phyloP scores from a whole-genome alignment of 2,797 vertebrate genomes.

The Cynodonichthys magdalenae region DNA sequence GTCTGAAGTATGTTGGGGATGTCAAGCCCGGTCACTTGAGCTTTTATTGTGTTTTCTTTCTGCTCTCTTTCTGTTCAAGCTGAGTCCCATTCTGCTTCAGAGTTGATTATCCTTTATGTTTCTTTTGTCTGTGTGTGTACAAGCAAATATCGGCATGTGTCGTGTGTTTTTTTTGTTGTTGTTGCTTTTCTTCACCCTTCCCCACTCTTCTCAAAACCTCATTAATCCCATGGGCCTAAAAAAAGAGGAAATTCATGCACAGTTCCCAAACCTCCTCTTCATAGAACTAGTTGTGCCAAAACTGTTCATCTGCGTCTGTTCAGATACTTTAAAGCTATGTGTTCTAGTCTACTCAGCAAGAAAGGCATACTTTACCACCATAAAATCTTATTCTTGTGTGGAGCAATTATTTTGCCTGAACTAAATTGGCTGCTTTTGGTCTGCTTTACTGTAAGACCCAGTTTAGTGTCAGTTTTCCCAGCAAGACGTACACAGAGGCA shows the following conservation, averaged over 20 bases:
- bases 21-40: constrained; percentile 24
- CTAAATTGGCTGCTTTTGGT: constrained; percentile 4
- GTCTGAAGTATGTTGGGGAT: constrained; percentile 17
- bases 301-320: constrained; percentile 16
- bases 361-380: background rate
- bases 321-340: constrained; percentile 24
- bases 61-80: constrained; percentile 46
- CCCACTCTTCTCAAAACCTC: constrained; percentile 35
- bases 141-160: constrained; percentile 32
- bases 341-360: constrained; percentile 2
- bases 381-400: constrained; percentile 10
- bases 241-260: constrained; percentile 57
- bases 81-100: constrained; percentile 43
- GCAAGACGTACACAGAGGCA: constrained; percentile 27
- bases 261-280: constrained; percentile 42
- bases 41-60: constrained; percentile 28
- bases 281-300: constrained; percentile 19
- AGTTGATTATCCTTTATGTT: constrained; percentile 28
- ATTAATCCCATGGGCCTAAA: constrained; percentile 66
- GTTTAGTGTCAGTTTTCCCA: constrained; percentile 25
- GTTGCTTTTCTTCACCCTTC: constrained; percentile 29
- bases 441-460: constrained; percentile 14
- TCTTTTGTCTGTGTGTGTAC: constrained; percentile 13
- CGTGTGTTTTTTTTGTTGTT: constrained; percentile 14
- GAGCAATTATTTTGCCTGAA: constrained; percentile 5